Evolutionary conservation across 2,113 vertebrate species (phyloP).

Genomic region (Orcinus orca): DNA sequence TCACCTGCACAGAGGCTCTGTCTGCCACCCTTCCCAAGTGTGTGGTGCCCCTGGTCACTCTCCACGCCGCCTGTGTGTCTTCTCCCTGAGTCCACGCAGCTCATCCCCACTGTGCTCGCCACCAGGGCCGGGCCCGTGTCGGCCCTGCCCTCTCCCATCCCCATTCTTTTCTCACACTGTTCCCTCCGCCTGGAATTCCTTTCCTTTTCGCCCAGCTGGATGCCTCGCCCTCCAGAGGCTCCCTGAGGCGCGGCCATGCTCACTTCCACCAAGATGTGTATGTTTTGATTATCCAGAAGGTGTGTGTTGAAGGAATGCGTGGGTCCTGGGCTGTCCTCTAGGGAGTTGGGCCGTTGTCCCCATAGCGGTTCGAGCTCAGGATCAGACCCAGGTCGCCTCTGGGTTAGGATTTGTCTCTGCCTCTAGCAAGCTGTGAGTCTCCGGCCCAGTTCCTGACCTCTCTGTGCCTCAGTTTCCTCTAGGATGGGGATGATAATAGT

Average conservation of each 20-base stretch:
- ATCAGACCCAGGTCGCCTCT: too few relatives aligned
- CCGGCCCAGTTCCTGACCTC: not conserved
- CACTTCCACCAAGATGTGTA: not conserved
- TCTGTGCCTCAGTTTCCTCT: not conserved
- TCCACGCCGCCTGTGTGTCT: not conserved
- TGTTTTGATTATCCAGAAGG: not conserved
- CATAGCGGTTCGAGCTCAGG: not conserved
- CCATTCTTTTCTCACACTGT: not conserved
- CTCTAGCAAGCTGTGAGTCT: not conserved
- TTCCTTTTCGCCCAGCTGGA: not conserved
- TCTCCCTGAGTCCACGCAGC: not conserved
- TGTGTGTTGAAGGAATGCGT: too few relatives aligned
- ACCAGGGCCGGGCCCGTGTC: rapidly evolving
- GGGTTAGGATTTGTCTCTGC: not conserved
- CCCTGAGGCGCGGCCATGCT: rapidly evolving
- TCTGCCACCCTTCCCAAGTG: not conserved
- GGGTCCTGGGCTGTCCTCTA: not conserved
- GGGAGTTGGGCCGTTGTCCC: not conserved
- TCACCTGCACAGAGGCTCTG: not conserved
- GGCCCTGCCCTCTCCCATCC: not conserved
- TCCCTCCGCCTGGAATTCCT: not conserved
- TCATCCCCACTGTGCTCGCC: rapidly evolving
- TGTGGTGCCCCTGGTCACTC: rapidly evolving
- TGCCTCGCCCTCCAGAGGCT: not conserved
- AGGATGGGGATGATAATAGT: rapidly evolving